Evolutionary conservation across 53 echinoderm and acorn worm species (phyloP).

Genomic region (Paracentrotus lividus): DNA sequence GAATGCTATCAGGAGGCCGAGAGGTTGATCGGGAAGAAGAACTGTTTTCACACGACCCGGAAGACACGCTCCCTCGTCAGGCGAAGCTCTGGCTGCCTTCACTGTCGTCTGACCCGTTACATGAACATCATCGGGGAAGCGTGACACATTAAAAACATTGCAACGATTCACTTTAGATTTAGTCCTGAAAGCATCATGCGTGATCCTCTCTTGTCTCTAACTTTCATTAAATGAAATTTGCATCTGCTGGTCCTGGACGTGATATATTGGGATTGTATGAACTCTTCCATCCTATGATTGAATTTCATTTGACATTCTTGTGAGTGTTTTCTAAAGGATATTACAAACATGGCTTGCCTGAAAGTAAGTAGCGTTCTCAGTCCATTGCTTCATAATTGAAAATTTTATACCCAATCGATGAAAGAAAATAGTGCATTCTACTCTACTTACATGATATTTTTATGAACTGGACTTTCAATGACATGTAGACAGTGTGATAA

Average conservation of each 20-base stretch:
- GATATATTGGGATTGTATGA: background rate
- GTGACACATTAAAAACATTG: slow-evolving; percentile 28
- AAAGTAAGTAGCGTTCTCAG: background rate
- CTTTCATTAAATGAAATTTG: slow-evolving; percentile 7
- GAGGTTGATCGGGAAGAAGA: background rate
- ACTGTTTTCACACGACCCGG: slow-evolving; percentile 22
- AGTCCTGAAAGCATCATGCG: background rate
- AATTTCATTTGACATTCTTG: background rate
- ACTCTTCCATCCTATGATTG: background rate
- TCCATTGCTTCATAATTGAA: background rate
- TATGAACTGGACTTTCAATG: background rate
- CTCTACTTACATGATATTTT: background rate
- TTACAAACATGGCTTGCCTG: slow-evolving; percentile 22
- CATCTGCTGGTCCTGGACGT: background rate
- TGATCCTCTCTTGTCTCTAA: background rate
- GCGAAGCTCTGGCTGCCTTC: background rate
- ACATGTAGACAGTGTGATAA: background rate
- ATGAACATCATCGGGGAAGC: background rate
- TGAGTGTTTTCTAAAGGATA: background rate
- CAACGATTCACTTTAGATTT: background rate
- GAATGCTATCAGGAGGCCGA: background rate
- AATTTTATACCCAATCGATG: background rate
- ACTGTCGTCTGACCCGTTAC: background rate
- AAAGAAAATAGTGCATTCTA: background rate
- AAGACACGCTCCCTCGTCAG: background rate